Conservation (phyloP, 2,888 invertebrate species). For the Mesorhabditis spiculigera region DNA sequence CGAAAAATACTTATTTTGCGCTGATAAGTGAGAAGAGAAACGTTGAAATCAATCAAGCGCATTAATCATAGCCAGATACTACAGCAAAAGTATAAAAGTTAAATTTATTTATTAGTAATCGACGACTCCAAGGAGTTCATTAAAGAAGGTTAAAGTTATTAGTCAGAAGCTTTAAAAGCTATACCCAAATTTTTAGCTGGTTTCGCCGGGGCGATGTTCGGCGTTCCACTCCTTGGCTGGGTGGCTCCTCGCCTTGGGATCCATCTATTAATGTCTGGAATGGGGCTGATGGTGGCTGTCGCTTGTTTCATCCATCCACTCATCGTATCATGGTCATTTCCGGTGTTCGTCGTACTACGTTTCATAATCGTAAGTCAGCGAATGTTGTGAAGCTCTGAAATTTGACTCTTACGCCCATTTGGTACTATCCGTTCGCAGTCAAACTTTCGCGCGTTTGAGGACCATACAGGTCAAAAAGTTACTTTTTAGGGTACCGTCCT, state of each 20-base stretch:
- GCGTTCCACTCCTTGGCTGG: not conserved
- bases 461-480: not conserved
- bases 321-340: not conserved
- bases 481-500: not conserved
- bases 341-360: not conserved
- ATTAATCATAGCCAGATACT: too few relatives aligned
- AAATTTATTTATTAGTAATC: too few relatives aligned
- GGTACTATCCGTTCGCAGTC: too few relatives aligned
- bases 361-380: not conserved
- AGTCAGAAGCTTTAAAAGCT: too few relatives aligned
- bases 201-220: slow-evolving; percentile 5
- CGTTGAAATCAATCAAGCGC: too few relatives aligned
- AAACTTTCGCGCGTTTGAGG: not conserved
- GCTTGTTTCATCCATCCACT: not conserved
- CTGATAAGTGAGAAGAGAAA: too few relatives aligned
- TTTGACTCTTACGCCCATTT: too few relatives aligned
- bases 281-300: slow-evolving; percentile 2
- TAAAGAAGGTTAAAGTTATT: too few relatives aligned
- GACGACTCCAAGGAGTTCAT: too few relatives aligned
- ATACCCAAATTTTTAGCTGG: not conserved
- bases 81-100: too few relatives aligned
- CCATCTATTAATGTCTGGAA: not conserved
- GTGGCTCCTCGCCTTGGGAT: not conserved
- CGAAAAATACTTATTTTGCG: too few relatives aligned
- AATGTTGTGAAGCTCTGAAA: too few relatives aligned